phyloP scores from a whole-genome alignment of 92 coral and sea anemone species.

The Meandrina meandrites region DNA sequence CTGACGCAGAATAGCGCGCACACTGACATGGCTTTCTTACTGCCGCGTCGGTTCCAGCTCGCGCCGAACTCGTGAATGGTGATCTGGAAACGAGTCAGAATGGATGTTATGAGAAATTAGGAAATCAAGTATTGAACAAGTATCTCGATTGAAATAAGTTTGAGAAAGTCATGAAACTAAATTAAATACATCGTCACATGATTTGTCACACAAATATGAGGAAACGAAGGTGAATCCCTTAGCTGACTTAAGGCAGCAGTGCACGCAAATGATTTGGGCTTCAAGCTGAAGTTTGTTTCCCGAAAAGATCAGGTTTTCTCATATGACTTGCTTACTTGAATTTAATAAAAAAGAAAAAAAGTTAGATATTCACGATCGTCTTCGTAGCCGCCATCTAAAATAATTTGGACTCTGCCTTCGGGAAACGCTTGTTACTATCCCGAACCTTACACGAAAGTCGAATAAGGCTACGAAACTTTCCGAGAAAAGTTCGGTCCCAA shows the following conservation, averaged over 20 bases:
- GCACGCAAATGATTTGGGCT: no score
- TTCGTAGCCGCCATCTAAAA: neutral
- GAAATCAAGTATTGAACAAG: neutral
- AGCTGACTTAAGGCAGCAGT: no score
- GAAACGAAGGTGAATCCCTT: no score
- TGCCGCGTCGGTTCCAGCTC: conserved; percentile 85
- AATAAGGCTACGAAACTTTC: neutral
- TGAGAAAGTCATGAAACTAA: neutral
- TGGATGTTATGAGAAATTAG: neutral
- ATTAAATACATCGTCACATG: neutral
- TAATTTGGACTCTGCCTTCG: neutral
- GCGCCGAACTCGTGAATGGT: conserved; percentile 77
- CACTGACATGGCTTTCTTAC: conserved; percentile 75
- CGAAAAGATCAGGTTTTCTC: no score
- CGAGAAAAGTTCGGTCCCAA: neutral
- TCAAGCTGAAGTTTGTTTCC: no score
- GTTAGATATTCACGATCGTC: no score
- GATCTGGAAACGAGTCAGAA: conserved; percentile 55
- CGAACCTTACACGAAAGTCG: neutral
- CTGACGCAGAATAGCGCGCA: conserved; percentile 85
- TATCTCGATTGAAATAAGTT: neutral
- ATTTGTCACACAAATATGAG: neutral
- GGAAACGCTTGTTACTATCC: neutral
- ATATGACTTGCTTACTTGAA: no score
- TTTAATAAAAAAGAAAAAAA: no score